Base-by-base conservation (phyloP, 37 sponge, comb jelly and placozoan genomes). In the Corticium candelabrum region DNA sequence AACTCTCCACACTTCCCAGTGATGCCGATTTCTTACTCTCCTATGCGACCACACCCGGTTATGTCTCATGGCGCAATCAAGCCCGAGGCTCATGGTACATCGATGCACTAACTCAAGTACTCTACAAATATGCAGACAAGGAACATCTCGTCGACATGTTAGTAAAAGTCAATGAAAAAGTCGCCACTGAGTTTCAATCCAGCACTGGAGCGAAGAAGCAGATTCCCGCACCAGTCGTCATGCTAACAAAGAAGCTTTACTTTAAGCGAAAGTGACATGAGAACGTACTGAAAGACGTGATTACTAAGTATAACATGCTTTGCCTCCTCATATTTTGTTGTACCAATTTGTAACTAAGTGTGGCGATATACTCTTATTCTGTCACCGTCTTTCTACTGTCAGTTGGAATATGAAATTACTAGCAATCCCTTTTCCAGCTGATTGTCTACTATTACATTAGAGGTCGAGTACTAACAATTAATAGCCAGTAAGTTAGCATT, bases 41-140 rank as follows among this genome's bases (percentile, higher is more conserved):
- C 38, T 94, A 89, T 86, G 84, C 91, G 11, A 91, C 91, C 2
- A 81, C 87, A 0, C 95, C 95, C 1, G 91, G 91, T 43, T 94
- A 86, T 68, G 89, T 89, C 34, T 94, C 95, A 0, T 94, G 95
- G 95, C 35, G 95, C 3, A 94, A 91, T 77, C 84, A 41, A 2
- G 67, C 3, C 1, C 67, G 15, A 78, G 85, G 89, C 77, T 90
- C 94, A 3, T 94, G 94, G 94, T 91, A 87, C 75, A 68, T 92
- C 37, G 82, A 89, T 80, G 87, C 87, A 5, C 71, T 92, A 36
- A 75, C 78, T 2, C 85, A 92, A 56, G 74, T 77, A 35, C 70
- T 92, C 79, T 21, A 11, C 7, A 86, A 92, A 74, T 38, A 67
- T 15, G 79, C 83, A 1, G 1, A 2, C 2, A 76, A 83, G 72